Evolutionary conservation across 1,140 invertebrate species (phyloP), one percentile per base, ranked within the genome.

Genomic region (Nephila pilipes): DNA sequence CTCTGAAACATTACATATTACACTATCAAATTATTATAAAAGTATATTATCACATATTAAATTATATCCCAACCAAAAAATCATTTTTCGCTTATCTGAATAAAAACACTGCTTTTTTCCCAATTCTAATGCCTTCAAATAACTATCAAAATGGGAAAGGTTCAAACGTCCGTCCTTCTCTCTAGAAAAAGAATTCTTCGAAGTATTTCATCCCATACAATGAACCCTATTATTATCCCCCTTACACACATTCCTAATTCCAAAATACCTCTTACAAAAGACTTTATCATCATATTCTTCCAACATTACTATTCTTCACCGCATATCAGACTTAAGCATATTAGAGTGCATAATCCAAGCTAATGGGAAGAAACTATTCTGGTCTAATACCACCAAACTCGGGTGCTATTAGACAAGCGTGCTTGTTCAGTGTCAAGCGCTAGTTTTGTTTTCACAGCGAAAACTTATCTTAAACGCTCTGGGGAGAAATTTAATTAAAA

Each of bases 401-500:
- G 22, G 63, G 5, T 10, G n/a, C 2, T 65, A 65, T 65, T 25
- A 65, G 14, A 29, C n/a, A 12, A n/a, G 0, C n/a, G 22, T 12
- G 63, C 25, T 65, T 29, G 63, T 25, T n/a, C 63, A 65, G n/a
- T 63, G 60, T 65, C 5, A 29, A 32, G 18, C 65, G 16, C 65
- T 18, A 18, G 65, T 75, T 75, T 75, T 75, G 65, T 75, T 75
- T 75, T 29, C 65, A 12, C 65, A 32, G 1, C 65, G 2, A 75
- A 46, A 46, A 75, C 65, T 75, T 75, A 32, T 75, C 65, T 36
- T 29, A 18, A 14, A 16, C 25, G 6, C 25, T 32, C 12, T 5
- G 29, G 29, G 14, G 25, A 18, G 65, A 75, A 75, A 75, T 75
- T 75, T 75, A 75, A 75, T 75, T 75, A 75, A 75, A 75, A 75